Evolutionary conservation across 2,797 vertebrate species (phyloP), one percentile per base, ranked within the genome.

Genomic region (Cirrhinus molitorella): DNA sequence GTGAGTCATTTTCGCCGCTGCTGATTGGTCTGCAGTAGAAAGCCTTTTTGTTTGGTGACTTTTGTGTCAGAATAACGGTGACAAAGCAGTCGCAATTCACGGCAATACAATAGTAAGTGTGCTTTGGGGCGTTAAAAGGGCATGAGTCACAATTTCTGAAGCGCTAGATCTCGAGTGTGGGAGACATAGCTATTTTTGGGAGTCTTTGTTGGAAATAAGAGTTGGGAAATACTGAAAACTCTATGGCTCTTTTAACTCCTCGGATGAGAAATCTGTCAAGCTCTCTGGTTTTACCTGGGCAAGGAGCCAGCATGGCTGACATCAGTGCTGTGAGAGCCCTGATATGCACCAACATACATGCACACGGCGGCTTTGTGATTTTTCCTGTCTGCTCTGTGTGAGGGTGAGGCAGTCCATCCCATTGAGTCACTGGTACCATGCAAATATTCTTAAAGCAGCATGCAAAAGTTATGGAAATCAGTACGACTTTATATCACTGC

Each of bases 381-480:
- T 34, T 66, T 87, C 66, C 61, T 85, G 78, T 73, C 28, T 59
- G 31, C 53, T 57, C n/a, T 14, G 80, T 73, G 51, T 83, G 79
- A 75, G 84, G 89, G 90, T 91, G 90, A 93, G 91, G 87, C 90
- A 91, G 87, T 92, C 77, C 90, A 91, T 94, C 91, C 93, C 91
- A 92, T 90, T 93, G 92, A 92, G 90, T 92, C 89, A 90, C 86
- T 87, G 88, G 80, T 88, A 88, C 87, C 85, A 95, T 94, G 93
- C 92, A 94, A 94, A 95, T 93, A 89, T 84, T 78, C 83, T 88
- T 84, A 89, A 85, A 65, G 87, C 88, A 90, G 85, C 71, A 92
- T 92, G 91, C 91, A 93, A 92, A 93, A 43, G 85, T 80, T 83
- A 92, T 92, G 91, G 85, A 91, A 91, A 90, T 91, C 25, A 82